Percentiles rank a stretch among this genome's conserved stretches.
Evolutionary conservation across 2,113 vertebrate genomes (phyloP).

Genomic region (Otocyon megalotis): DNA sequence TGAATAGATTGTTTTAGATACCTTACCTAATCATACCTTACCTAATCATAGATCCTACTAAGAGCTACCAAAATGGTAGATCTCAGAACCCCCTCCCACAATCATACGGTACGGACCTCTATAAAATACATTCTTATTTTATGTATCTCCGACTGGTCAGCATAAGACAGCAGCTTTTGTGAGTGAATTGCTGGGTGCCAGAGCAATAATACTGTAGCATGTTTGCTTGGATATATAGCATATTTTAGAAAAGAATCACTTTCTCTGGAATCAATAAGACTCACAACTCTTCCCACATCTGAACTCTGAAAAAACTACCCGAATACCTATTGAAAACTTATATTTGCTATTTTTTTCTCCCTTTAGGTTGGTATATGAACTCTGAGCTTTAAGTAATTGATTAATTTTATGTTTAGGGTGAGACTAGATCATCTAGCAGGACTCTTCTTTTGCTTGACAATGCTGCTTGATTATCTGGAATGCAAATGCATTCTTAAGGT

Average conservation of each 20-base stretch:
- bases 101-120: background rate
- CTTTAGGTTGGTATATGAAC: background rate
- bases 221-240: background rate
- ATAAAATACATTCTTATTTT: background rate
- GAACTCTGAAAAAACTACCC: slow-evolving; percentile 3
- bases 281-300: background rate
- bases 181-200: background rate
- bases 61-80: background rate
- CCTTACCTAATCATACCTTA: background rate
- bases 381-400: background rate
- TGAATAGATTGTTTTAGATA: background rate
- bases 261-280: background rate
- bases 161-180: background rate
- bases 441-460: background rate
- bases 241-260: background rate
- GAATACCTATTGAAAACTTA: background rate
- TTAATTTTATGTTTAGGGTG: background rate
- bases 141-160: background rate
- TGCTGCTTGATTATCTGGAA: background rate
- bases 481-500: background rate
- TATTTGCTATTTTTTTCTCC: background rate
- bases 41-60: background rate
- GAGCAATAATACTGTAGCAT: background rate
- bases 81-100: background rate
- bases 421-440: background rate